Percentiles rank a stretch among this genome's conserved stretches.
phyloP scores from a whole-genome alignment of 2,113 vertebrate species.

The Caretta caretta region DNA sequence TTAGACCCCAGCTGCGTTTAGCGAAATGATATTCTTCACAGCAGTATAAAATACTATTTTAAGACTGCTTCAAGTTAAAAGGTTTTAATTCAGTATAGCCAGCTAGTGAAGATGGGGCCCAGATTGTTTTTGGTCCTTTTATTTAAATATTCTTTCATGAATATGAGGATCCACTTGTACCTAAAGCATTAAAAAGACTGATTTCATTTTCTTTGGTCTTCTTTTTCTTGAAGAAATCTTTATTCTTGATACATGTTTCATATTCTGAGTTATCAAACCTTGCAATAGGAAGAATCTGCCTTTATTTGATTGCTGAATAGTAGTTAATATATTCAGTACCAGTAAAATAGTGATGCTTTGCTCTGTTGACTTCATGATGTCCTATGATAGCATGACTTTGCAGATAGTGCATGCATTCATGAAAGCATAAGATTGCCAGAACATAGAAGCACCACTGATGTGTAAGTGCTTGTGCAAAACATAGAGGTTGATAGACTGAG shows the following conservation, averaged over 20 bases:
- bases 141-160: not conserved
- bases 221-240: constrained; percentile 42
- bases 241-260: not conserved
- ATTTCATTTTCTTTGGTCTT: constrained; percentile 37
- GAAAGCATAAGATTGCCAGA: not conserved
- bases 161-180: not conserved
- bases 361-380: not conserved
- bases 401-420: not conserved
- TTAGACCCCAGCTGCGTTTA: not conserved
- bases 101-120: not conserved
- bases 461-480: not conserved
- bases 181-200: not conserved
- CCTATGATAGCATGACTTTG: not conserved
- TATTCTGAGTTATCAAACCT: not conserved
- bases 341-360: not conserved
- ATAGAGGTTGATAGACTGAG: not conserved
- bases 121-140: not conserved
- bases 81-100: not conserved
- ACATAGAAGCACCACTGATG: not conserved
- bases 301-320: not conserved
- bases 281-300: not conserved
- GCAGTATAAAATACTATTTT: not conserved
- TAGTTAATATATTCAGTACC: not conserved
- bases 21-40: not conserved
- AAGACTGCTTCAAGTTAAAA: not conserved